These are phyloP conservation scores for Phataginus tricuspis DNA, from an alignment of 2,797 vertebrate genomes.

Conservation along the genomic window DNA sequence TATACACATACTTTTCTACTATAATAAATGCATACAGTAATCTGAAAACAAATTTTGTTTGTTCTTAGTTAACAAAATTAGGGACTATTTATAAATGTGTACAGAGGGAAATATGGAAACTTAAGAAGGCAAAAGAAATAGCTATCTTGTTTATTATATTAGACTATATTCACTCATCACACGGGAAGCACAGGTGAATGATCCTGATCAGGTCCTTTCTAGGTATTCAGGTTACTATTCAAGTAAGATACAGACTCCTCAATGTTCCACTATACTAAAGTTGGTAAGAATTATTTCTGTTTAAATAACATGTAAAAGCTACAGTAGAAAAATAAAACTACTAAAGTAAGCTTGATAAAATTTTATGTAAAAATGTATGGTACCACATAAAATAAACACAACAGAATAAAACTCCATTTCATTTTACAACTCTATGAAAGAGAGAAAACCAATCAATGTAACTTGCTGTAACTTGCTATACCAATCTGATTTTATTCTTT, in stretches of 20 bases:
- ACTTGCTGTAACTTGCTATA: not conserved
- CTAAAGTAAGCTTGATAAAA: conserved; percentile 74
- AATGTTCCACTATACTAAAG: not conserved
- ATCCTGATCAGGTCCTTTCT: not conserved
- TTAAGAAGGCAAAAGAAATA: not conserved
- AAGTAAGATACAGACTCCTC: conserved; percentile 26
- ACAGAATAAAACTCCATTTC: conserved; percentile 67
- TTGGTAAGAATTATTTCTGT: conserved; percentile 46
- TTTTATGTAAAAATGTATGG: conserved; percentile 72
- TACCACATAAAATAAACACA: conserved; percentile 74
- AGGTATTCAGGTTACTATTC: not conserved
- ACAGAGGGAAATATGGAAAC: not conserved
- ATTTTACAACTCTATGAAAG: conserved; percentile 55
- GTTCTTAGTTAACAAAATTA: not conserved
- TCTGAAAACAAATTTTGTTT: conserved; percentile 5
- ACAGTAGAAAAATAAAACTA: conserved; percentile 65
- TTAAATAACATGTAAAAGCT: conserved; percentile 46
- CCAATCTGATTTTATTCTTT: not conserved
- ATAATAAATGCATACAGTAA: not conserved
- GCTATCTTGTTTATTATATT: not conserved
- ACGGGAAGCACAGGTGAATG: not conserved
- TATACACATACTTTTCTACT: not conserved
- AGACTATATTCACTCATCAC: not conserved
- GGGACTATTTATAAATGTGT: not conserved
- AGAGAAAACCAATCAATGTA: not conserved